Evolutionary conservation across 2,113 vertebrate species (phyloP).

Genomic region (Caretta caretta): DNA sequence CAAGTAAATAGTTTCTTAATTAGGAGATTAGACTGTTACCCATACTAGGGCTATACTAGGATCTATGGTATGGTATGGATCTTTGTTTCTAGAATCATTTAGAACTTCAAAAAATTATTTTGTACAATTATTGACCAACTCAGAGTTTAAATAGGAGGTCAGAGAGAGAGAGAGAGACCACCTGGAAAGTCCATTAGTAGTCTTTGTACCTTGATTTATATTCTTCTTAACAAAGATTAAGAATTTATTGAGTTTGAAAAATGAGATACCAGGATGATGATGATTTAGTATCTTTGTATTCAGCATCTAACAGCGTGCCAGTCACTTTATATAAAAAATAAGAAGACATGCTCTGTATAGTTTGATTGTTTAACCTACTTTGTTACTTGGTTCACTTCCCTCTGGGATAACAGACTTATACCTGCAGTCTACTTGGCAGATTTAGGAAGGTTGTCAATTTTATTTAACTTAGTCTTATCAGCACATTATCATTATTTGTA

Average conservation of each 20-base stretch:
- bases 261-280: neutral
- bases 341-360: neutral
- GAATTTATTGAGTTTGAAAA: neutral
- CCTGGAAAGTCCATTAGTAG: neutral
- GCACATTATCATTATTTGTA: neutral
- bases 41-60: neutral
- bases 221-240: slow-evolving; percentile 11
- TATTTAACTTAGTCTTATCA: neutral
- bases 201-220: neutral
- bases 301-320: neutral
- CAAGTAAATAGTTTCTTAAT: neutral
- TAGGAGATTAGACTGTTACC: neutral
- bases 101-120: neutral
- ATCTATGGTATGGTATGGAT: neutral
- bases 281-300: neutral
- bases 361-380: neutral
- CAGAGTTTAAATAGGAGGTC: neutral
- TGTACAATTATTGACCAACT: neutral
- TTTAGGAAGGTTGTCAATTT: neutral
- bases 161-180: neutral
- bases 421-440: neutral
- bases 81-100: neutral
- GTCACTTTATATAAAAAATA: neutral
- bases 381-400: neutral
- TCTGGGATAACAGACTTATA: neutral